Evolutionary conservation across 2,797 vertebrate genomes (phyloP).

Genomic region (Tachyglossus aculeatus): DNA sequence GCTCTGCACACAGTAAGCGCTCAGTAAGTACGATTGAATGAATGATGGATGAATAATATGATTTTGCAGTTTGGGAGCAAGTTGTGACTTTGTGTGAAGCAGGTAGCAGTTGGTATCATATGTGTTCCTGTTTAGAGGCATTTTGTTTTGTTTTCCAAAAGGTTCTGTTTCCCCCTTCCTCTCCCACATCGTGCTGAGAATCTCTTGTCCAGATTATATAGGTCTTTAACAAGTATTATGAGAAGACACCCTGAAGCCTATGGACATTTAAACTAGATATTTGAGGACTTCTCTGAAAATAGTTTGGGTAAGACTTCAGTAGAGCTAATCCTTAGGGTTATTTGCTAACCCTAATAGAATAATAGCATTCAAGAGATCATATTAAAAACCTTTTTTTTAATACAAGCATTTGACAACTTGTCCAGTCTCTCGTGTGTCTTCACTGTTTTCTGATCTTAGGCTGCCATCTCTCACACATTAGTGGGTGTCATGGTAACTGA

Average conservation of each 20-base stretch:
- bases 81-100: too few species aligned
- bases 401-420: conserved; percentile 33
- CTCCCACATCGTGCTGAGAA: not conserved
- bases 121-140: not conserved
- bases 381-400: conserved; percentile 18
- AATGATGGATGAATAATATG: too few species aligned
- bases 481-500: conserved; percentile 40
- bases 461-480: conserved; percentile 23
- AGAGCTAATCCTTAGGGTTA: not conserved
- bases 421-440: conserved; percentile 24
- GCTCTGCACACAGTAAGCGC: too few species aligned
- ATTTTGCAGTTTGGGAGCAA: too few species aligned
- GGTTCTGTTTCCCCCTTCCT: not conserved
- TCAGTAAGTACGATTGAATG: too few species aligned
- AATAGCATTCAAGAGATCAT: not conserved
- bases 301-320: not conserved
- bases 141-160: not conserved
- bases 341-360: too few species aligned
- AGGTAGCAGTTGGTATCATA: too few species aligned
- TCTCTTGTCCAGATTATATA: not conserved
- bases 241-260: conserved; percentile 1
- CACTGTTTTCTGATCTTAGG: conserved; percentile 31
- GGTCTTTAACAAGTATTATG: not conserved
- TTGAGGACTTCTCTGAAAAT: not conserved
- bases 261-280: not conserved